phyloP scores from a whole-genome alignment of 2,888 invertebrate genomes.

The Ypsolopha scabrella region DNA sequence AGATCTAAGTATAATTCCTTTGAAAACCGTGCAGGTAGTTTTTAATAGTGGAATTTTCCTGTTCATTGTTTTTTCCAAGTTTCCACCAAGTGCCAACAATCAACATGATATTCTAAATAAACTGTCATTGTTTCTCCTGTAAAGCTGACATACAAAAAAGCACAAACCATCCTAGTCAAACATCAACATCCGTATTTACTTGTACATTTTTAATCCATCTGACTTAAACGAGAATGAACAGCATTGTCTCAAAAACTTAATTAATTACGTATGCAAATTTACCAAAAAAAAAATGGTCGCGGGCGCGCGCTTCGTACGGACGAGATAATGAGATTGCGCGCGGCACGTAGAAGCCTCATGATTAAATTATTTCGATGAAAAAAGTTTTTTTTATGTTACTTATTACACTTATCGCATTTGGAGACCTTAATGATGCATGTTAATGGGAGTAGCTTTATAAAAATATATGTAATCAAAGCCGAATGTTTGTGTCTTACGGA shows the following conservation, averaged over 20 bases:
- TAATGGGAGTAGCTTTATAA: too few species aligned
- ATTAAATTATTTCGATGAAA: constrained; percentile 50
- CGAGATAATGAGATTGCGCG: constrained; percentile 60
- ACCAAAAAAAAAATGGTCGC: constrained; percentile 55
- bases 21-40: too few species aligned
- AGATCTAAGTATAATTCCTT: too few species aligned
- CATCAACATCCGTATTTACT: background rate
- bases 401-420: background rate
- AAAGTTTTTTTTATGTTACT: constrained; percentile 25
- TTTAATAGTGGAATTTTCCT: too few species aligned
- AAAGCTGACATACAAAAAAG: too few species aligned
- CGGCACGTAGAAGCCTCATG: constrained; percentile 34
- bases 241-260: constrained; percentile 43
- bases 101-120: too few species aligned
- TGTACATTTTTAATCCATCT: background rate
- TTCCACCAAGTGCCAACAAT: too few species aligned
- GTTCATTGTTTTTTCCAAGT: too few species aligned
- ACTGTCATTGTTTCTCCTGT: too few species aligned
- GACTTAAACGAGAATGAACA: constrained; percentile 7
- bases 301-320: constrained; percentile 22
- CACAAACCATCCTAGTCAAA: background rate
- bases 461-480: too few species aligned
- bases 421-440: too few species aligned
- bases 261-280: constrained; percentile 67
- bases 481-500: too few species aligned